A percentile compares a stretch with the other conserved stretches of the same genome.
Evolutionary conservation across 2,113 vertebrate genomes (phyloP).

Genomic region (Corythoichthys haematopterus): DNA sequence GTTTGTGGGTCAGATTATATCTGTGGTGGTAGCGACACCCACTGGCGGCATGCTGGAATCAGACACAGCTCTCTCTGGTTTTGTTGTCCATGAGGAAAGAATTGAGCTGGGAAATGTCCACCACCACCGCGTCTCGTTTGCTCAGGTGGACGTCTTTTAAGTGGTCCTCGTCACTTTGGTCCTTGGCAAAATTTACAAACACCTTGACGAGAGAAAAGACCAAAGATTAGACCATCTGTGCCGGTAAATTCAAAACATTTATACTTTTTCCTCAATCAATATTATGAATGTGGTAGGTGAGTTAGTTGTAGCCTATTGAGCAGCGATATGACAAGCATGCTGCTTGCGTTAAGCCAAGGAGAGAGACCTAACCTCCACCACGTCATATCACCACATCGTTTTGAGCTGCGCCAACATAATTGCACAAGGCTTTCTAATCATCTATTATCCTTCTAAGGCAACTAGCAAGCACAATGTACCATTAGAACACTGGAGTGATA

Average conservation of each 20-base stretch:
- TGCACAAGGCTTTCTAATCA: too few relatives aligned
- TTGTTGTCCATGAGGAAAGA: slow-evolving; percentile 84
- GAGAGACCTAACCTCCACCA: too few relatives aligned
- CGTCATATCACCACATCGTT: too few relatives aligned
- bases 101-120: slow-evolving; percentile 83
- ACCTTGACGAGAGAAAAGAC: slow-evolving; percentile 71
- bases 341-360: too few relatives aligned
- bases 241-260: neutral
- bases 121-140: slow-evolving; percentile 86
- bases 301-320: too few relatives aligned
- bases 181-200: slow-evolving; percentile 99
- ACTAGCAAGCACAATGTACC: too few relatives aligned
- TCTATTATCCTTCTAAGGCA: too few relatives aligned
- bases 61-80: slow-evolving; percentile 90
- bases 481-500: too few relatives aligned
- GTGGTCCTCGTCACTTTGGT: slow-evolving; percentile 98
- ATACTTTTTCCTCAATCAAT: too few relatives aligned
- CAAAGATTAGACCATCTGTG: slow-evolving; percentile 4
- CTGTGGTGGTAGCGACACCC: slow-evolving; percentile 23
- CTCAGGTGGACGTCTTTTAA: slow-evolving; percentile 87
- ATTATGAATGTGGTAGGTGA: too few relatives aligned
- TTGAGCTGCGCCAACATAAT: too few relatives aligned
- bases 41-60: slow-evolving; percentile 56
- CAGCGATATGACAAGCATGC: too few relatives aligned
- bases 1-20: slow-evolving; percentile 37